Evolutionary conservation across 2,888 invertebrate species (phyloP).

Genomic region (Bruchidius siliquastri): DNA sequence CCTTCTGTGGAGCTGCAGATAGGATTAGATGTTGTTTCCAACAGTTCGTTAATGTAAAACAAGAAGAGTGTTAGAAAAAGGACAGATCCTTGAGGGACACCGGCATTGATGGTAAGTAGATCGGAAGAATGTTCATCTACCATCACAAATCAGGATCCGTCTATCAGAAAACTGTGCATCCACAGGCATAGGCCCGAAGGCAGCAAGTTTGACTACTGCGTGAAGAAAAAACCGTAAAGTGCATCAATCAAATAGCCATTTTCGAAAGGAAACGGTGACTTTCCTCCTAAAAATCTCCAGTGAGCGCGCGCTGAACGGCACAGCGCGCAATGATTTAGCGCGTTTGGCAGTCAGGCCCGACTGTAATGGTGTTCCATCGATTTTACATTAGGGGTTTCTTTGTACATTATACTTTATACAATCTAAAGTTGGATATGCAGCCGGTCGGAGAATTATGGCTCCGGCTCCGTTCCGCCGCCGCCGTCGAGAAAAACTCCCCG

Average conservation of each 20-base stretch:
- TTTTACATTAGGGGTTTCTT: conserved; percentile 52
- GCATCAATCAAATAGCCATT: not conserved
- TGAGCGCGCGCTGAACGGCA: not conserved
- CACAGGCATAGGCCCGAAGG: too few species aligned
- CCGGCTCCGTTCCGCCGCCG: not conserved
- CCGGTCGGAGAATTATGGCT: conserved; percentile 46
- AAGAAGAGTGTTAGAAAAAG: too few species aligned
- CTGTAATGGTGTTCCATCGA: conserved; percentile 50
- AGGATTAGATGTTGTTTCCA: too few species aligned
- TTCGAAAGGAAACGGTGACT: not conserved
- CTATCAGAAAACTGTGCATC: too few species aligned
- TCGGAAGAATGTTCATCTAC: too few species aligned
- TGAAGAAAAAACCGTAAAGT: not conserved
- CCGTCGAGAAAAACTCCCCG: conserved; percentile 36
- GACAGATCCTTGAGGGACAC: too few species aligned
- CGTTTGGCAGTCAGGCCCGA: conserved; percentile 44
- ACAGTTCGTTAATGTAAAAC: too few species aligned
- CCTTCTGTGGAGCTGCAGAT: too few species aligned
- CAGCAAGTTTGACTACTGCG: too few species aligned
- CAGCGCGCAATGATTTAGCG: conserved; percentile 39
- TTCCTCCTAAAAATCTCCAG: not conserved
- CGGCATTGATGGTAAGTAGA: too few species aligned
- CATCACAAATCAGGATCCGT: too few species aligned
- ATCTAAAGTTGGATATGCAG: conserved; percentile 51
- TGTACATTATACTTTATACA: conserved; percentile 52